phyloP scores from a whole-genome alignment of 2,797 vertebrate genomes.

The Cyclura pinguis region DNA sequence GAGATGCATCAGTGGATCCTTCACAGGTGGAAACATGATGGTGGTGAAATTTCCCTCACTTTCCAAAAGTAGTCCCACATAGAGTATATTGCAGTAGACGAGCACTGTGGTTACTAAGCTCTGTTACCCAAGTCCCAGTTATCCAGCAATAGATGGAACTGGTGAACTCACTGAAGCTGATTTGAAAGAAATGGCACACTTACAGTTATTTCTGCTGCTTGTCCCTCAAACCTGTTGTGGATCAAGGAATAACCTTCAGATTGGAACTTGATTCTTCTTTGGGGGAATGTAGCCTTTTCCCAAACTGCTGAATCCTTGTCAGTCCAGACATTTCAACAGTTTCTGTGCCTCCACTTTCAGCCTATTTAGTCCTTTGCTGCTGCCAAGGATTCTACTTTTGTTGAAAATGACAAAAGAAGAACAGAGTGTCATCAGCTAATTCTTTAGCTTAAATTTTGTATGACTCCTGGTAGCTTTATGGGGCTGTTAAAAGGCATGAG shows the following conservation, averaged over 20 bases:
- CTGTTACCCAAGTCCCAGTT: no score
- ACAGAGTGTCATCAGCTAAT: neutral
- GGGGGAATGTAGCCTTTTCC: neutral
- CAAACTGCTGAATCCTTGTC: neutral
- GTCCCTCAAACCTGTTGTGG: neutral
- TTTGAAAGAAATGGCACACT: no score
- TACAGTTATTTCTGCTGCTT: no score
- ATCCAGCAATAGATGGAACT: neutral
- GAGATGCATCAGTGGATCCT: neutral
- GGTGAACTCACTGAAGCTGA: no score
- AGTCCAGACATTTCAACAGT: neutral
- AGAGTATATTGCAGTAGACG: neutral
- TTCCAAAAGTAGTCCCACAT: neutral
- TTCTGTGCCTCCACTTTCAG: neutral
- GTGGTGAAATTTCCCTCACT: neutral
- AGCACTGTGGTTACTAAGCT: no score
- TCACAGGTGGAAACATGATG: neutral
- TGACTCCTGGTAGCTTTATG: neutral
- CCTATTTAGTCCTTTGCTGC: neutral
- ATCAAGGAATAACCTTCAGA: neutral
- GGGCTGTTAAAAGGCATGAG: neutral
- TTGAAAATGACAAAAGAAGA: neutral
- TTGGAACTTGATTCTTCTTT: neutral
- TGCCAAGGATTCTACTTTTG: neutral
- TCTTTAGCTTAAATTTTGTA: neutral